These are phyloP conservation scores for Abscondita cerata DNA, from an alignment of 2,888 invertebrate species.

Conservation along the genomic window DNA sequence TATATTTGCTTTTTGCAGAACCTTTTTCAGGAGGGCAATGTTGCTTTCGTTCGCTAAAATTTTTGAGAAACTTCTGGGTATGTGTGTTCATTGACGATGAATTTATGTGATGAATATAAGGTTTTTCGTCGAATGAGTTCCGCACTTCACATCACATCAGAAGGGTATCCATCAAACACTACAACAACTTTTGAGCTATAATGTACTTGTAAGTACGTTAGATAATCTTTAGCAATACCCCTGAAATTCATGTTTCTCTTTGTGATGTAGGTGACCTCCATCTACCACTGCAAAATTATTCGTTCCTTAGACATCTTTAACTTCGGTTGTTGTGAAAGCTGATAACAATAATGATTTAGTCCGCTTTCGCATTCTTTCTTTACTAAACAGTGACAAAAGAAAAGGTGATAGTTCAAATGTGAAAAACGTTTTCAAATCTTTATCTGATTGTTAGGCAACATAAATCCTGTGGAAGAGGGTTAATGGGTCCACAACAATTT, in stretches of 20 bases:
- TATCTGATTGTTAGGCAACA: neutral
- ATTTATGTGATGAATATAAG: neutral
- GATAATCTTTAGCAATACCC: neutral
- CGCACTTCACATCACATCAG: neutral
- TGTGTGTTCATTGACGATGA: neutral
- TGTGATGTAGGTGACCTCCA: neutral
- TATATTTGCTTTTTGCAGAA: conserved; percentile 25
- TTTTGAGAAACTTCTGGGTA: neutral
- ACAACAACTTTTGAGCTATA: neutral
- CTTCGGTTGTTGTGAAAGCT: neutral
- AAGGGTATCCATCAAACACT: conserved; percentile 7
- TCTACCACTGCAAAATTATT: neutral
- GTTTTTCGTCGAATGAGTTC: neutral
- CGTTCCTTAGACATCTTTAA: too few relatives aligned
- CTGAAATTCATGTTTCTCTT: conserved; percentile 1
- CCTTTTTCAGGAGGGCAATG: conserved; percentile 18
- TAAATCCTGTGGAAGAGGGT: neutral
- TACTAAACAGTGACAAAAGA: neutral
- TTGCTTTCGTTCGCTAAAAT: neutral
- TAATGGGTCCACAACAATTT: neutral
- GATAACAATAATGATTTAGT: too few relatives aligned
- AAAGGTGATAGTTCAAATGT: conserved; percentile 1
- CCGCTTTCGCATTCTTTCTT: neutral
- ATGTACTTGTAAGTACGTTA: neutral
- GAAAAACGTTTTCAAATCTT: neutral